These are phyloP conservation scores for Bucco capensis DNA, from an alignment of 2,113 vertebrate genomes.

Conservation along the genomic window DNA sequence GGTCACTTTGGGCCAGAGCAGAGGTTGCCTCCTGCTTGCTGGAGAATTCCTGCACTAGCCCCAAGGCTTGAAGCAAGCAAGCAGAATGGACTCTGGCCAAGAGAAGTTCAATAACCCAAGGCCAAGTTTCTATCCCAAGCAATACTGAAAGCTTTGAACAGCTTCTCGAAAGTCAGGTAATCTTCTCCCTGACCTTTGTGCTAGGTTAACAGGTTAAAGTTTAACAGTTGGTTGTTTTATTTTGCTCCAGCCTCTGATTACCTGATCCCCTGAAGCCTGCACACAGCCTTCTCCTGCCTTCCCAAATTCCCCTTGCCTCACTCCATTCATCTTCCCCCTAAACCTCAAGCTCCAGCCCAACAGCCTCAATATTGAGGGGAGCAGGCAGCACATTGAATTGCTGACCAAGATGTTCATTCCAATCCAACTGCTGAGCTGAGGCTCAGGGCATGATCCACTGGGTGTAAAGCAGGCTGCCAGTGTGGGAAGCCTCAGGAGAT, in stretches of 20 bases:
- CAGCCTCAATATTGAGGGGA: not conserved
- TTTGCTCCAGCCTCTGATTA: not conserved
- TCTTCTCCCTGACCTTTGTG: not conserved
- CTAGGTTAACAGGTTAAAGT: constrained; percentile 6
- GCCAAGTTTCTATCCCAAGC: not conserved
- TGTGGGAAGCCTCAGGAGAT: not conserved
- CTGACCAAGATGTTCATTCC: not conserved
- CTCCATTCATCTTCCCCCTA: not conserved
- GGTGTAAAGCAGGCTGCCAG: not conserved
- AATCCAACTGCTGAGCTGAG: accelerated
- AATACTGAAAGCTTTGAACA: accelerated
- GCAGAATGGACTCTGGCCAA: not conserved
- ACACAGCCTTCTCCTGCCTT: not conserved
- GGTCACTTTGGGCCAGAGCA: not conserved
- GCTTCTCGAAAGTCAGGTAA: not conserved
- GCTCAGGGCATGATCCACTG: not conserved
- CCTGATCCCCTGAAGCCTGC: not conserved
- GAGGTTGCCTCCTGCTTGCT: not conserved
- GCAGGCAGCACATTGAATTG: not conserved
- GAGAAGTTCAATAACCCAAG: not conserved
- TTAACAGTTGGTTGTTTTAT: not conserved
- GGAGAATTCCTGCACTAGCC: not conserved
- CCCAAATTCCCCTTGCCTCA: not conserved
- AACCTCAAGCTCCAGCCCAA: not conserved
- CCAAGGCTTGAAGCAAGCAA: accelerated